Percentiles rank a stretch among this genome's conserved stretches.
These are phyloP conservation scores for Ceratina japonica DNA, from an alignment of 1,140 invertebrate genomes.

Conservation along the genomic window DNA sequence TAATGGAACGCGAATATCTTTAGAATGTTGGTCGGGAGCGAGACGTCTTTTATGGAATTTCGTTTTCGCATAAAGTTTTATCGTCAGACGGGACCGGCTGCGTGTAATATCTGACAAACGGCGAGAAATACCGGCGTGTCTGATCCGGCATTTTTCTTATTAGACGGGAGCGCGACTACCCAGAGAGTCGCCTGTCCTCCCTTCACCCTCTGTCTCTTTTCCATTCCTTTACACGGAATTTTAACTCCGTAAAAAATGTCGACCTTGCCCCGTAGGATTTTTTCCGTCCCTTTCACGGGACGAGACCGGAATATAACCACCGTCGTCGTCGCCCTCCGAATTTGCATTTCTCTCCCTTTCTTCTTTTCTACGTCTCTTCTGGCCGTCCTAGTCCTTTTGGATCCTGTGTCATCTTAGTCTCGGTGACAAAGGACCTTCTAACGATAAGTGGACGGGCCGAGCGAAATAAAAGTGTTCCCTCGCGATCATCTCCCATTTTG, in stretches of 20 bases:
- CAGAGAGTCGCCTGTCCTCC: neutral
- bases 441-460: slow-evolving; percentile 48
- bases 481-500: slow-evolving; percentile 48
- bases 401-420: slow-evolving; percentile 2
- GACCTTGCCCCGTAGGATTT: slow-evolving; percentile 36
- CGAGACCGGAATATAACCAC: slow-evolving; percentile 17
- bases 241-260: slow-evolving; percentile 43
- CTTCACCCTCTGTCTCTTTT: neutral
- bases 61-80: slow-evolving; percentile 11
- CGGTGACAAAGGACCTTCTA: slow-evolving; percentile 52
- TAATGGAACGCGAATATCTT: neutral
- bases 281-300: slow-evolving; percentile 30
- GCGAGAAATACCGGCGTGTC: neutral
- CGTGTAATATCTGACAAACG: slow-evolving; percentile 27
- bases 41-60: neutral
- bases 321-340: neutral
- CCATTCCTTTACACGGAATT: neutral
- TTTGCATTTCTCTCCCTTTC: slow-evolving; percentile 56
- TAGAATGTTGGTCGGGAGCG: neutral
- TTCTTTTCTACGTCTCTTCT: neutral
- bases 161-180: slow-evolving; percentile 10
- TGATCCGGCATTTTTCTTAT: slow-evolving; percentile 38
- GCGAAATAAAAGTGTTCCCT: slow-evolving; percentile 50
- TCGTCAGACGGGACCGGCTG: neutral
- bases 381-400: neutral